phyloP scores from a whole-genome alignment of 2,888 invertebrate species.

The Trissonchulus sp. region DNA sequence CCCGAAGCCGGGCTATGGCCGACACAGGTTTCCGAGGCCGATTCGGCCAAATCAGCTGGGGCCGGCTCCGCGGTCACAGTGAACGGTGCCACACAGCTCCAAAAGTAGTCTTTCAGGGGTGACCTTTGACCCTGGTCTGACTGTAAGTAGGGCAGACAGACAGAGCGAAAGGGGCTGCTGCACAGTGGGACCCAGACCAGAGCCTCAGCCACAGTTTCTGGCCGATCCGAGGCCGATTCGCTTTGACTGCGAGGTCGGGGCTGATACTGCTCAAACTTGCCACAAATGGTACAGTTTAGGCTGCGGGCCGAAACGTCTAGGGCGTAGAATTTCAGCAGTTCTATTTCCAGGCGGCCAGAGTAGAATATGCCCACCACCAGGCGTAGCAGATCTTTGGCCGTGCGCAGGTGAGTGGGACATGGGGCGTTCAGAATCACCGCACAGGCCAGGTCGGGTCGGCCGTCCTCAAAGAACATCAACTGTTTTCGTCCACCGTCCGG shows the following conservation, averaged over 20 bases:
- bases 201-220: conserved; percentile 26
- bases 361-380: conserved; percentile 77
- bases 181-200: conserved; percentile 59
- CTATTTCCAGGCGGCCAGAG: conserved; percentile 84
- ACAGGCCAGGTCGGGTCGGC: conserved; percentile 74
- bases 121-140: conserved; percentile 74
- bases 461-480: conserved; percentile 86
- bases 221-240: conserved; percentile 14
- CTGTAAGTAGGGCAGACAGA: conserved; percentile 78
- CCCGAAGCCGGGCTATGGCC: conserved; percentile 80
- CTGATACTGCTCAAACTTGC: neutral
- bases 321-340: conserved; percentile 62
- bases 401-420: conserved; percentile 54
- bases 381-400: conserved; percentile 72
- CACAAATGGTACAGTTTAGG: conserved; percentile 7
- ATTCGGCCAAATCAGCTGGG: conserved; percentile 9
- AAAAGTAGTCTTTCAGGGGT: conserved; percentile 51
- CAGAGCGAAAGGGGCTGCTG: conserved; percentile 76
- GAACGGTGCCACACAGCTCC: conserved; percentile 22
- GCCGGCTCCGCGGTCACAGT: conserved; percentile 30
- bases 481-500: conserved; percentile 63
- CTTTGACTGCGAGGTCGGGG: neutral
- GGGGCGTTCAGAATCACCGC: conserved; percentile 78
- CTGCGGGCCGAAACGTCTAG: conserved; percentile 63
- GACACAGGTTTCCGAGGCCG: conserved; percentile 63